Conservation (phyloP, 2,113 vertebrate species). For the Bos javanicus region DNA sequence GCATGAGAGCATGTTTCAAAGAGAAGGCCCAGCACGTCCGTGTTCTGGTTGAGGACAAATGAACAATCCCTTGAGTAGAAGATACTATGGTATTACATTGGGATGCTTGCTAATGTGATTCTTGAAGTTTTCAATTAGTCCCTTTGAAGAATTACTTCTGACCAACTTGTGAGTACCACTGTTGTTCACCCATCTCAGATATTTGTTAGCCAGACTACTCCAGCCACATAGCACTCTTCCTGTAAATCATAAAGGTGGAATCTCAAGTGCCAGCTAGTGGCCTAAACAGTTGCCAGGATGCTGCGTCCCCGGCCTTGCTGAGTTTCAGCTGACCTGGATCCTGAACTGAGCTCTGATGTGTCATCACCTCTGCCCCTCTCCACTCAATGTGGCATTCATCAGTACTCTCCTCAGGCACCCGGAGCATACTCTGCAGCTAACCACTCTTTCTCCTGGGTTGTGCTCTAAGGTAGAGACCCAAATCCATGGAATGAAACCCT, state of each 20-base stretch:
- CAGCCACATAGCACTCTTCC: background rate
- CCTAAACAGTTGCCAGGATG: background rate
- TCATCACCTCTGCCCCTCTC: background rate
- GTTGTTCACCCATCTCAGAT: background rate
- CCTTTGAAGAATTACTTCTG: background rate
- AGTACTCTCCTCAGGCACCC: background rate
- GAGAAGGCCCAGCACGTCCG: background rate
- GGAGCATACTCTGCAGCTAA: background rate
- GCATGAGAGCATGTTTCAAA: background rate
- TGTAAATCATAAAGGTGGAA: background rate
- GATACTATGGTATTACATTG: background rate
- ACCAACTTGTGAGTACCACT: background rate
- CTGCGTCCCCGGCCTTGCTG: background rate
- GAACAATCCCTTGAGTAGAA: background rate
- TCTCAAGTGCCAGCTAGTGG: background rate
- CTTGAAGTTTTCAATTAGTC: background rate
- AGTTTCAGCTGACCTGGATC: background rate
- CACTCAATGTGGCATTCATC: background rate
- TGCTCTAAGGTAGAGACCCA: background rate
- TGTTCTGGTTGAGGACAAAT: background rate
- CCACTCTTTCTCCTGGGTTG: background rate
- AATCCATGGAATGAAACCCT: background rate
- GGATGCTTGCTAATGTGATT: background rate
- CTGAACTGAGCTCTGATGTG: background rate
- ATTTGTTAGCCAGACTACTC: background rate